Percentiles rank a stretch among this genome's conserved stretches.
Evolutionary conservation across 2,888 invertebrate species (phyloP).

Genomic region (Andrena camellia): DNA sequence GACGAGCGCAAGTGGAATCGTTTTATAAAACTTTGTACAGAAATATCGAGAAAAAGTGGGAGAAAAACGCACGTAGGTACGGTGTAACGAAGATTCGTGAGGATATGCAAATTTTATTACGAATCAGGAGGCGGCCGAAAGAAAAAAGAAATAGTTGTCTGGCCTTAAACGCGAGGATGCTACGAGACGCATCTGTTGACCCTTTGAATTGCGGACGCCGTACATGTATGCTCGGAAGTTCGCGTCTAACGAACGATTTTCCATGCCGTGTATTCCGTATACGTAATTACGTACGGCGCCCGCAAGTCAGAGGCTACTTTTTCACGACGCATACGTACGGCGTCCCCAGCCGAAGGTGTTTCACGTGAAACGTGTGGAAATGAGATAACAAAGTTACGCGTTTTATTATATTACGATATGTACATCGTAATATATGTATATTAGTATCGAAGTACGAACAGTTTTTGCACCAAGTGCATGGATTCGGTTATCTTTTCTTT

Average conservation of each 20-base stretch:
- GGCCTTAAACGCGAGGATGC: constrained; percentile 49
- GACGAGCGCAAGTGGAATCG: neutral
- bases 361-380: constrained; percentile 54
- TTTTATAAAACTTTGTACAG: constrained; percentile 17
- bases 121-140: constrained; percentile 1
- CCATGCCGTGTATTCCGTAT: no score
- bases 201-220: no score
- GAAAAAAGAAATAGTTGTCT: constrained; percentile 29
- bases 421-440: constrained; percentile 39
- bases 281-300: no score
- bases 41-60: neutral
- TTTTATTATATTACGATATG: constrained; percentile 64
- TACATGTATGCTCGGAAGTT: no score
- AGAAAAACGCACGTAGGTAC: constrained; percentile 7
- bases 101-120: constrained; percentile 30
- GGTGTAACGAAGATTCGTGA: constrained; percentile 15
- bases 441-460: constrained; percentile 52
- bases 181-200: constrained; percentile 38
- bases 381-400: constrained; percentile 52
- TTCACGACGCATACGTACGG: no score
- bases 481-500: constrained; percentile 56
- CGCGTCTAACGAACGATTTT: no score
- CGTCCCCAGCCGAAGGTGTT: constrained; percentile 34
- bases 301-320: no score
- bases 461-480: constrained; percentile 62